A percentile compares a stretch with the other conserved stretches of the same genome.
phyloP scores from a whole-genome alignment of 2,113 vertebrate species.

The Lamprologus sp. region DNA sequence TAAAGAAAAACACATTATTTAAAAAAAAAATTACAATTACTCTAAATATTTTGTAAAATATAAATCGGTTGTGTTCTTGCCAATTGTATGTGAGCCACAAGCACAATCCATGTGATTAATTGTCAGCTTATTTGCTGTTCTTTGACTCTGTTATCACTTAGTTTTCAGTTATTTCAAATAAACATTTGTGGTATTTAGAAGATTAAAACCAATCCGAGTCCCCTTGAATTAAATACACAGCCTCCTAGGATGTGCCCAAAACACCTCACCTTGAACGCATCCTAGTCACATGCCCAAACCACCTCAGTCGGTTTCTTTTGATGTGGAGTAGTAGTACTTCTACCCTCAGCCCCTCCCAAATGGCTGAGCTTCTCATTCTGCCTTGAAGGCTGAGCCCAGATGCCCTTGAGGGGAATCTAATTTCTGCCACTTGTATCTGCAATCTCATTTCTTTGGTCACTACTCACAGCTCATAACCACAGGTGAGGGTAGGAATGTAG shows the following conservation, averaged over 20 bases:
- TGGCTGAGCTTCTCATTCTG: not conserved
- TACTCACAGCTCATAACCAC: not conserved
- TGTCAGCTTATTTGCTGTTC: not conserved
- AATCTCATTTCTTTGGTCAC: not conserved
- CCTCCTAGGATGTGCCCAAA: not conserved
- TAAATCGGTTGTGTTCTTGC: not conserved
- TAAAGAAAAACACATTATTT: not conserved
- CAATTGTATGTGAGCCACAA: not conserved
- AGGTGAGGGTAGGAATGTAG: not conserved
- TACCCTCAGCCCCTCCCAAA: not conserved
- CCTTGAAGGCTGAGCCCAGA: not conserved
- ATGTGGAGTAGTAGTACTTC: not conserved
- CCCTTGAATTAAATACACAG: not conserved
- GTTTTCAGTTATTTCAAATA: not conserved
- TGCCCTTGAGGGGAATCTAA: not conserved
- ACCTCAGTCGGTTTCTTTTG: not conserved
- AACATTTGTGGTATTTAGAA: not conserved
- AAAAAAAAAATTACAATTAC: rapidly evolving
- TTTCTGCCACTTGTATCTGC: not conserved
- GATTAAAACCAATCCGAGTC: not conserved
- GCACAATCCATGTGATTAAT: not conserved
- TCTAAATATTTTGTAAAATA: not conserved
- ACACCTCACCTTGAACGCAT: not conserved
- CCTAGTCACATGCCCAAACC: not conserved
- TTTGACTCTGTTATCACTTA: not conserved